phyloP scores from a whole-genome alignment of 2,113 vertebrate species.

The Urocitellus parryii region DNA sequence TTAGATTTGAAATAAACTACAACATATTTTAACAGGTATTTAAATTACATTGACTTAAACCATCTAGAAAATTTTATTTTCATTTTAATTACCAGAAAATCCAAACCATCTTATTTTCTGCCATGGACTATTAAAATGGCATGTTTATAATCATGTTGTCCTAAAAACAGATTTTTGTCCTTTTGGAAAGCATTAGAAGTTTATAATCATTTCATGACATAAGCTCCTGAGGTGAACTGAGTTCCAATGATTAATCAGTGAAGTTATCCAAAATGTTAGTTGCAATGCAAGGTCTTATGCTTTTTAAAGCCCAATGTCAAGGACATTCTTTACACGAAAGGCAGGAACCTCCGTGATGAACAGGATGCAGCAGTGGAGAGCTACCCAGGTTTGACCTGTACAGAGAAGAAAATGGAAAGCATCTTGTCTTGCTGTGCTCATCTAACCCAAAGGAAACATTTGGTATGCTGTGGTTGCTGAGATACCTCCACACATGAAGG shows the following conservation, averaged over 20 bases:
- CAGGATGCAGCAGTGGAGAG: not conserved
- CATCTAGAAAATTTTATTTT: not conserved
- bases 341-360: accelerated
- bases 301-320: not conserved
- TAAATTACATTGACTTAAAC: not conserved
- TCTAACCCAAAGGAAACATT: not conserved
- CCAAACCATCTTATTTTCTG: conserved; percentile 19
- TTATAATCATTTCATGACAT: conserved; percentile 23
- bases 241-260: not conserved
- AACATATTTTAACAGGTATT: not conserved
- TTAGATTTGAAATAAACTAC: not conserved
- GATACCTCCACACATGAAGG: not conserved
- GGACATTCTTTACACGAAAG: not conserved
- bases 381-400: not conserved
- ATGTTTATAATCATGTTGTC: conserved; percentile 14
- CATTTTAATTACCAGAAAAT: conserved; percentile 26
- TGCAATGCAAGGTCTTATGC: not conserved
- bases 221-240: not conserved
- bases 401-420: not conserved
- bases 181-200: conserved; percentile 25
- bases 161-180: conserved; percentile 11
- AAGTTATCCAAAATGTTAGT: conserved; percentile 41
- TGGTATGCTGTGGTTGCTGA: not conserved
- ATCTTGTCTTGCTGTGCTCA: not conserved
- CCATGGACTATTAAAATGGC: not conserved